These are phyloP conservation scores for Actias luna DNA, from an alignment of 2,888 invertebrate genomes.

Conservation along the genomic window DNA sequence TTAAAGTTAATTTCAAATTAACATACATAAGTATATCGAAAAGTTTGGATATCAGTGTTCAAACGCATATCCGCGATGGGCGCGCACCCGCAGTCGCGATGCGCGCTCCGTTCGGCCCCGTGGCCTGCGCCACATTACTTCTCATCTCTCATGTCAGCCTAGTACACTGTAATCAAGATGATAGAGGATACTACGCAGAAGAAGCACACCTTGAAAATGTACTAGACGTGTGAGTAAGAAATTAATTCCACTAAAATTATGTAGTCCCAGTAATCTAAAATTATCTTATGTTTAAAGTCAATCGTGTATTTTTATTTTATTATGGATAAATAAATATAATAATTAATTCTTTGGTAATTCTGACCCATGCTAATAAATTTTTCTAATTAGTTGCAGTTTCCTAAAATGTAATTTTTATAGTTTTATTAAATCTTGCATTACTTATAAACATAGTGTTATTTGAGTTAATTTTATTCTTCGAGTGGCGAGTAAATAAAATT, in stretches of 20 bases:
- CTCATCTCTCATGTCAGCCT: constrained; percentile 57
- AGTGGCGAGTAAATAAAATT: too few relatives aligned
- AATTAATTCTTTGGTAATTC: too few relatives aligned
- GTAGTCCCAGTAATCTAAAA: not conserved
- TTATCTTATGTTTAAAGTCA: too few relatives aligned
- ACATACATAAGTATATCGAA: constrained; percentile 29
- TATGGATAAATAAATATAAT: too few relatives aligned
- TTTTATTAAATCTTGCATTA: too few relatives aligned
- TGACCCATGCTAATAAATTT: too few relatives aligned
- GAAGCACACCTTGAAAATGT: constrained; percentile 67
- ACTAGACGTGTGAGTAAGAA: constrained; percentile 65
- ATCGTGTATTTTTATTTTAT: not conserved
- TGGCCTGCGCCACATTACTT: constrained; percentile 56
- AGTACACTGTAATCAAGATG: constrained; percentile 60
- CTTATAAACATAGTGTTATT: too few relatives aligned
- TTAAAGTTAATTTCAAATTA: constrained; percentile 23
- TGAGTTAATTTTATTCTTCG: too few relatives aligned
- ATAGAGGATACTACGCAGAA: constrained; percentile 65
- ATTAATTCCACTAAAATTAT: not conserved
- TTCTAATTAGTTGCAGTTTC: too few relatives aligned
- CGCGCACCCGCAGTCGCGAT: constrained; percentile 68
- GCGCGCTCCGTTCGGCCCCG: constrained; percentile 68
- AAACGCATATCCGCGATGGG: constrained; percentile 61
- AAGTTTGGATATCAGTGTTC: constrained; percentile 62
- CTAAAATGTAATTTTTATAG: too few relatives aligned